Conservation (phyloP, 1,140 invertebrate species). For the Drosophila kanapiae region DNA sequence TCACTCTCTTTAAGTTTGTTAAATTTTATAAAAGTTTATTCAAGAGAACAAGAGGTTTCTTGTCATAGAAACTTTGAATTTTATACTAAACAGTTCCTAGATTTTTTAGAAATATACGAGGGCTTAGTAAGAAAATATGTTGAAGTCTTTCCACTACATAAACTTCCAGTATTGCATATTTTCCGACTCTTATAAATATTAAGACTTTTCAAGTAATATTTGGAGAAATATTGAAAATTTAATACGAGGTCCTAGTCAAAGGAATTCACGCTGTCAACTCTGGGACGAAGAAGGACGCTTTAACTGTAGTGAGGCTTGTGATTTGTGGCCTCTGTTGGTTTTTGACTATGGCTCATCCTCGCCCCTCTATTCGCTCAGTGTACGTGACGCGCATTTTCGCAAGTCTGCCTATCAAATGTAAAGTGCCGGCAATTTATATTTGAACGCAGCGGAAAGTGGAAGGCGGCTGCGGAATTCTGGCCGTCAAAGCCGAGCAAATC, state of each 20-base stretch:
- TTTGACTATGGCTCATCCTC: slow-evolving; percentile 37
- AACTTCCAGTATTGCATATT: too few species aligned
- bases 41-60: too few species aligned
- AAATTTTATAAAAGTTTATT: too few species aligned
- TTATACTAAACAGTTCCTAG: too few species aligned
- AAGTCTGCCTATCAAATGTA: slow-evolving; percentile 74
- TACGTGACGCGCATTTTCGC: slow-evolving; percentile 80
- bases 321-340: slow-evolving; percentile 74
- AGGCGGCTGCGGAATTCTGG: slow-evolving; percentile 17
- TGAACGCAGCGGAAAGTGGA: slow-evolving; percentile 47
- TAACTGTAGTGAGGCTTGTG: slow-evolving; percentile 39
- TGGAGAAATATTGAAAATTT: not conserved
- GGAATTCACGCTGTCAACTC: slow-evolving; percentile 13
- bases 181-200: not conserved
- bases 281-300: not conserved
- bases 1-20: too few species aligned
- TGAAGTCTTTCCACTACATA: too few species aligned
- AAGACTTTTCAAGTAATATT: too few species aligned
- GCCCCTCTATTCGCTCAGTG: slow-evolving; percentile 22
- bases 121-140: too few species aligned
- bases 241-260: not conserved
- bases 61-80: too few species aligned
- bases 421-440: slow-evolving; percentile 81
- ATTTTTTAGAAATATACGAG: too few species aligned
- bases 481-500: slow-evolving; percentile 59